phyloP scores from a whole-genome alignment of 2,888 invertebrate genomes.

The Autographa gamma region DNA sequence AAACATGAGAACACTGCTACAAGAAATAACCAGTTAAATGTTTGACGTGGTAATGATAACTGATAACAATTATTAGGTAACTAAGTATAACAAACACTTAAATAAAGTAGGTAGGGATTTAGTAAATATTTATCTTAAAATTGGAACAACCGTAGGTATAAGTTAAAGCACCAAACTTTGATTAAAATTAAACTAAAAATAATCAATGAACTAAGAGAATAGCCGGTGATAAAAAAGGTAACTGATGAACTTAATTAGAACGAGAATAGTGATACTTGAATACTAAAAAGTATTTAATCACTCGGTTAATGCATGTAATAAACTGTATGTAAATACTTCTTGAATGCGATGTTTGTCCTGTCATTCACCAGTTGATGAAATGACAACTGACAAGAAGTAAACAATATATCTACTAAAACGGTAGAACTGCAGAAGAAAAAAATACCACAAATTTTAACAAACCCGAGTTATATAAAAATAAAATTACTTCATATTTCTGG shows the following conservation, averaged over 20 bases:
- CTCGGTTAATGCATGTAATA: neutral
- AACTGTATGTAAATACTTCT: neutral
- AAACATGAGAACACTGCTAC: conserved; percentile 4
- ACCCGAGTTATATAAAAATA: too few species aligned
- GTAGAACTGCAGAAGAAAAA: too few species aligned
- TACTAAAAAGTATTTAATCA: neutral
- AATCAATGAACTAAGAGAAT: neutral
- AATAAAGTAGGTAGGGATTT: too few species aligned
- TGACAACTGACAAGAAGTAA: too few species aligned
- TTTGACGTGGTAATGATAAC: neutral
- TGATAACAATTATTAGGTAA: neutral
- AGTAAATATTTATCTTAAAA: neutral
- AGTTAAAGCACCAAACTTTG: neutral
- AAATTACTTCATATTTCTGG: too few species aligned
- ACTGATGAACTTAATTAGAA: neutral
- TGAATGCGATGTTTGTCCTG: neutral
- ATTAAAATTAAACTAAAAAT: neutral
- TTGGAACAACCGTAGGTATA: neutral
- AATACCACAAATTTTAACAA: too few species aligned
- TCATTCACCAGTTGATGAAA: too few species aligned
- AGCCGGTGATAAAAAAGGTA: neutral
- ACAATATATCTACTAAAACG: too few species aligned
- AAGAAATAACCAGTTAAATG: neutral
- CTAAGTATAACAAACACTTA: conserved; percentile 2
- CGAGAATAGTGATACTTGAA: neutral